phyloP scores from a whole-genome alignment of 2,888 invertebrate genomes.

The Seira sanloemensis region DNA sequence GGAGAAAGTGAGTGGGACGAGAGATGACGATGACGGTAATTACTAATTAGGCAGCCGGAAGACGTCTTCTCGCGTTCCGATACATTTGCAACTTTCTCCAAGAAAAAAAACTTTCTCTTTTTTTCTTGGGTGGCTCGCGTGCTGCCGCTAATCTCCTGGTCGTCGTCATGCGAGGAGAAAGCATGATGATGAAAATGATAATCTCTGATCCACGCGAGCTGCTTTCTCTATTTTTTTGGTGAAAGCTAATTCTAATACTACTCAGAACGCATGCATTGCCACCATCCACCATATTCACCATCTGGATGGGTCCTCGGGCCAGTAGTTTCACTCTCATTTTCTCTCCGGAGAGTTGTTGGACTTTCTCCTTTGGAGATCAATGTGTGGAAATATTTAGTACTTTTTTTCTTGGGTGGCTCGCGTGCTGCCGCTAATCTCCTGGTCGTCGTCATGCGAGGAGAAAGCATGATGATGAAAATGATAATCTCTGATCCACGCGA shows the following conservation, averaged over 20 bases:
- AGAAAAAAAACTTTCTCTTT: not conserved
- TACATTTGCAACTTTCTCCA: conserved; percentile 9
- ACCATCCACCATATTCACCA: too few relatives aligned
- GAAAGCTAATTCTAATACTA: not conserved
- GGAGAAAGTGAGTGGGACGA: not conserved
- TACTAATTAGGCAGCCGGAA: conserved; percentile 1
- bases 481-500: conserved; percentile 1
- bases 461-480: too few relatives aligned
- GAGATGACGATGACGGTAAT: conserved; percentile 22
- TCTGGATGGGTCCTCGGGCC: not conserved
- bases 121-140: too few relatives aligned
- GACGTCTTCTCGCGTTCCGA: too few relatives aligned
- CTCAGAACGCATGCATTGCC: not conserved
- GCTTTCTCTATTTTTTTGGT: too few relatives aligned
- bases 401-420: too few relatives aligned
- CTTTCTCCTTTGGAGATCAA: not conserved
- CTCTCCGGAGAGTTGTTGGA: conserved; percentile 4
- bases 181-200: too few relatives aligned
- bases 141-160: too few relatives aligned
- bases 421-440: too few relatives aligned
- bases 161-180: too few relatives aligned
- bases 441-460: too few relatives aligned
- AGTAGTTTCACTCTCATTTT: not conserved
- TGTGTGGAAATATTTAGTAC: not conserved
- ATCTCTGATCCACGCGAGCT: conserved; percentile 4